Conservation (phyloP, 2,113 vertebrate species). For the Paracyprichromis sp. region DNA sequence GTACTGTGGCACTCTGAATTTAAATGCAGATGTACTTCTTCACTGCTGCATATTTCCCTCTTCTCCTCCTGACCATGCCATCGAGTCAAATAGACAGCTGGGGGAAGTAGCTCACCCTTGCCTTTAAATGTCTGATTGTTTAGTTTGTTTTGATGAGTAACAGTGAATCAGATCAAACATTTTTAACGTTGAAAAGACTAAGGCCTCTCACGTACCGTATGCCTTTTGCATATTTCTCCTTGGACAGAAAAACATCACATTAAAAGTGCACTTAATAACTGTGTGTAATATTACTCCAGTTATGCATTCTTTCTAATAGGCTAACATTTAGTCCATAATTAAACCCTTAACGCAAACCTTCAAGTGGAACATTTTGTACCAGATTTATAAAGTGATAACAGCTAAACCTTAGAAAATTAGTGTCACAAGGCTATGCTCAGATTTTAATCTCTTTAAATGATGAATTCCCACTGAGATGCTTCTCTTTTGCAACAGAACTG, state of each 20-base stretch:
- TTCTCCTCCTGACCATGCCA: conserved; percentile 19
- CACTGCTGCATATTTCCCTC: conserved; percentile 26
- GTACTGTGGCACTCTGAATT: conserved; percentile 33
- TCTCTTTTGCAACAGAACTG: not conserved
- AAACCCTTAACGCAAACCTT: not conserved
- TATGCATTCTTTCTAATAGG: not conserved
- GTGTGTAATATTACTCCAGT: not conserved
- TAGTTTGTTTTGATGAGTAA: not conserved
- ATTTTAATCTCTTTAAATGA: not conserved
- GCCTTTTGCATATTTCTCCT: not conserved
- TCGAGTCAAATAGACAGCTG: conserved; percentile 20
- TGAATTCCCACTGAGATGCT: not conserved
- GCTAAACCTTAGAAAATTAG: not conserved
- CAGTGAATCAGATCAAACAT: not conserved
- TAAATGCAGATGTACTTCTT: conserved; percentile 27
- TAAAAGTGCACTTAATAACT: not conserved
- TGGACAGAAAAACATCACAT: not conserved
- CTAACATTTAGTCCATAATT: not conserved
- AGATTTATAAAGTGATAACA: not conserved
- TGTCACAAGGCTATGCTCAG: not conserved
- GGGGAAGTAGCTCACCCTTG: conserved; percentile 1
- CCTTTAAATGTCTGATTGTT: not conserved
- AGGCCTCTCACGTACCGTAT: not conserved
- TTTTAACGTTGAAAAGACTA: not conserved
- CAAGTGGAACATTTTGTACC: not conserved